These are phyloP conservation scores for Calliscelio sp. DNA, from an alignment of 2,888 invertebrate genomes.

Conservation along the genomic window DNA sequence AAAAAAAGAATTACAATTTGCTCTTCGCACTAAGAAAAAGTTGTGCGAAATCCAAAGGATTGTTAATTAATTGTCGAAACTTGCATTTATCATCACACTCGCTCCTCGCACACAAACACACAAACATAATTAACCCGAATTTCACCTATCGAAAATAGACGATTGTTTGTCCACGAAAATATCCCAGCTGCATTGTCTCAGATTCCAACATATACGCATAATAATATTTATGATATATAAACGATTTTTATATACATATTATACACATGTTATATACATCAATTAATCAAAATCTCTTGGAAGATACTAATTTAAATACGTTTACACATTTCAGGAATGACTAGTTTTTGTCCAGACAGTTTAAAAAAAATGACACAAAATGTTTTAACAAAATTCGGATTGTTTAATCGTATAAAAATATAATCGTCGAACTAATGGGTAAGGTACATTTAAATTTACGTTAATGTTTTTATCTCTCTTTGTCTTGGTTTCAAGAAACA, in stretches of 20 bases:
- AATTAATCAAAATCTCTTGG: conserved; percentile 9
- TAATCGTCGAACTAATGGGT: conserved; percentile 40
- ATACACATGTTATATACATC: conserved; percentile 15
- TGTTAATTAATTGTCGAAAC: conserved; percentile 27
- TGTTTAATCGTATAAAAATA: conserved; percentile 54
- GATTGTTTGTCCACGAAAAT: conserved; percentile 9
- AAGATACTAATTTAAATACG: too few relatives aligned
- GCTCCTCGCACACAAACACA: conserved; percentile 31
- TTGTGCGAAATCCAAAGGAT: conserved; percentile 36
- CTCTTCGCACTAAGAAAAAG: too few relatives aligned
- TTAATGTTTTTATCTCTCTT: conserved; percentile 8
- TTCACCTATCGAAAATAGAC: conserved; percentile 33
- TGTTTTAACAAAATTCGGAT: background rate
- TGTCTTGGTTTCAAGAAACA: conserved; percentile 40
- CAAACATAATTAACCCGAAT: conserved; percentile 27
- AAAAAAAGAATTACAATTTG: too few relatives aligned
- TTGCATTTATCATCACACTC: conserved; percentile 16
- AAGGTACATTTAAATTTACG: background rate
- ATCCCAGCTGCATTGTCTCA: background rate
- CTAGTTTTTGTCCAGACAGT: conserved; percentile 19
- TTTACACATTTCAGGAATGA: conserved; percentile 38
- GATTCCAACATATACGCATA: conserved; percentile 45
- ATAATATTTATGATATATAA: conserved; percentile 23
- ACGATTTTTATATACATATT: conserved; percentile 39
- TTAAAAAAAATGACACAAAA: background rate